Base-by-base conservation (phyloP, 1,140 invertebrate genomes). In the Euglossa dilemma region DNA sequence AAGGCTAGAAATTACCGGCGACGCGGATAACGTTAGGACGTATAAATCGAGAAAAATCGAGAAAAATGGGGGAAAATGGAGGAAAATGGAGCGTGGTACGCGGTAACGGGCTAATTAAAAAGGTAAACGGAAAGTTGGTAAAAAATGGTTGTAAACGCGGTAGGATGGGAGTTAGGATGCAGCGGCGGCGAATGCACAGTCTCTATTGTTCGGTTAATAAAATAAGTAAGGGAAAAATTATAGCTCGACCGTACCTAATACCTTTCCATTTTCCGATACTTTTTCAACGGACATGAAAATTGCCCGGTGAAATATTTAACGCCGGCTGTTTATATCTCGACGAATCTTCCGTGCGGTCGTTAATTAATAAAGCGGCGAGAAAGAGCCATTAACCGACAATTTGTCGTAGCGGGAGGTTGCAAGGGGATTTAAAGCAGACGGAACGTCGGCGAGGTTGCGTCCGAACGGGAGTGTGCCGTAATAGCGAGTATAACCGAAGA, bases 281-380 rank as follows among this genome's bases (percentile, higher is more conserved):
- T 47, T 47, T 8, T 5, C n/a, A 57, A 25, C 36, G 36, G 5
- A 20, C 36, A 56, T 20, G 36, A 47, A 54, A 74, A 47, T 43
- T 16, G 14, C 5, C 50, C 7, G 6, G 50, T 43, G 70, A 72
- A 56, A 56, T 54, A 54, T 72, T 72, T 36, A 74, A 59, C 20
- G 14, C 12, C 16, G n/a, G 4, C 36, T 20, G 50, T 54, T 25
- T 43, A 18, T 25, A 8, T 28, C 11, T 20, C 36, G 16, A 25
- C 47, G 14, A 80, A 23, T 72, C 45, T 80, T 54, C 45, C 59
- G 12, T 20, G 14, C 50, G 7, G 36, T 23, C 6, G 54, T 79
- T 79, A 79, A 79, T 80, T 80, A 80, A 73, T 11, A 45, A 63
- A 52, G 23, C 25, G 45, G 23, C 20, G 23, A 61, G 56, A 18